A percentile compares a stretch with the other conserved stretches of the same genome.
phyloP scores from a whole-genome alignment of 2,888 invertebrate genomes.

The Xestia rhomboidea region DNA sequence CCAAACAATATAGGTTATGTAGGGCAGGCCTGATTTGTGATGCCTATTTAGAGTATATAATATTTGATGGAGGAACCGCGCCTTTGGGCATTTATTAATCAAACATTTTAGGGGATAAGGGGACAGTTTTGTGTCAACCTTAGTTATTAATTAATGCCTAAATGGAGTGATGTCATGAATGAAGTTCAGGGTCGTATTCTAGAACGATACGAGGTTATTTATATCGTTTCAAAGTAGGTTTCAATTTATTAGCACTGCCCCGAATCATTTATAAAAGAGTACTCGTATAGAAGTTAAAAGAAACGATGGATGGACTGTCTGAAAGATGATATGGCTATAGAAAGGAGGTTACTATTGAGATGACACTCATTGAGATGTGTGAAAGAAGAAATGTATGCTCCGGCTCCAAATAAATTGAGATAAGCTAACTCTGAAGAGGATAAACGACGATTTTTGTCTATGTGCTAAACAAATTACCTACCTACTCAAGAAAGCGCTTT shows the following conservation, averaged over 20 bases:
- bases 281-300: neutral
- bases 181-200: neutral
- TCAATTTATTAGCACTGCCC: neutral
- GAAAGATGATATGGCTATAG: neutral
- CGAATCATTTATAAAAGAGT: neutral
- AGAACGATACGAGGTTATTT: neutral
- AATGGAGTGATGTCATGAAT: conserved; percentile 1
- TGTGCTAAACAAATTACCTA: neutral
- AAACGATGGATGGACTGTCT: neutral
- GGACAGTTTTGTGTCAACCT: conserved; percentile 29
- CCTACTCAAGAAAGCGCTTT: neutral
- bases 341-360: neutral
- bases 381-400: neutral
- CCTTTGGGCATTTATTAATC: conserved; percentile 45
- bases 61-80: conserved; percentile 48
- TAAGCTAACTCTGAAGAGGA: neutral
- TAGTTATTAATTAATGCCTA: neutral
- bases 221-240: neutral
- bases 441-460: neutral
- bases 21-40: conserved; percentile 60
- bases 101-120: conserved; percentile 40
- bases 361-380: neutral
- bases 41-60: conserved; percentile 48
- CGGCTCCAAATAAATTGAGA: neutral
- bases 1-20: conserved; percentile 56